Conservation (phyloP, 2,113 vertebrate species). For the Apodemus sylvaticus region DNA sequence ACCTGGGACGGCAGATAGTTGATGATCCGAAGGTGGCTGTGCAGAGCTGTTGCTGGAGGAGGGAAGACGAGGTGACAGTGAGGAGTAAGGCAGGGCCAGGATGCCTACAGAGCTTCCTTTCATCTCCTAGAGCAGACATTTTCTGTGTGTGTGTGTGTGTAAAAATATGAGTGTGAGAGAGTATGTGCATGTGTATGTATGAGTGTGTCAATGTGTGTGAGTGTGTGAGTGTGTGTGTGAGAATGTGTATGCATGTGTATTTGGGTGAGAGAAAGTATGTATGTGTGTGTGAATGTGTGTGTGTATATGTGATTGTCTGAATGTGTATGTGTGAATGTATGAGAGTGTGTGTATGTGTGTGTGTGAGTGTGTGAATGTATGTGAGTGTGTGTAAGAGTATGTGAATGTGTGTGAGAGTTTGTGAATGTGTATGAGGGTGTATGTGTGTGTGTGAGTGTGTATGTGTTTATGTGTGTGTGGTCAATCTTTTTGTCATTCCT, state of each 20-base stretch:
- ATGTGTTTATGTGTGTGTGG: too few species aligned
- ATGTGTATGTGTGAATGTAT: too few species aligned
- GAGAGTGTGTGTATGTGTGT: too few species aligned
- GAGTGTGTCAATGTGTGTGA: not conserved
- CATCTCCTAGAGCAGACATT: not conserved
- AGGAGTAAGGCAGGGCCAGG: not conserved
- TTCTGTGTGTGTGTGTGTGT: not conserved
- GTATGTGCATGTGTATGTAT: too few species aligned
- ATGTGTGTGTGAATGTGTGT: not conserved
- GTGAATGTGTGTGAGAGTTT: not conserved
- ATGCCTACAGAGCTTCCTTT: too few species aligned
- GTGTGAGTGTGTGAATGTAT: not conserved
- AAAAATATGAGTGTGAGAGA: not conserved
- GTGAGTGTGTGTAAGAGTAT: too few species aligned
- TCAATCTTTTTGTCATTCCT: not conserved
- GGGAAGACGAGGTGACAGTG: not conserved
- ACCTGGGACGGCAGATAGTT: fast-evolving
- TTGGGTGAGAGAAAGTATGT: not conserved
- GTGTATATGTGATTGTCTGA: not conserved
- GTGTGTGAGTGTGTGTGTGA: not conserved
- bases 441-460: too few species aligned
- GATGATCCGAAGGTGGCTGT: not conserved
- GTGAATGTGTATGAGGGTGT: too few species aligned
- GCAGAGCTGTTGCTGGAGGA: not conserved
- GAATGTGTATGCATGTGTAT: too few species aligned